These are phyloP conservation scores for Hydropsyche tenuis DNA, from an alignment of 1,140 invertebrate genomes.

Conservation along the genomic window DNA sequence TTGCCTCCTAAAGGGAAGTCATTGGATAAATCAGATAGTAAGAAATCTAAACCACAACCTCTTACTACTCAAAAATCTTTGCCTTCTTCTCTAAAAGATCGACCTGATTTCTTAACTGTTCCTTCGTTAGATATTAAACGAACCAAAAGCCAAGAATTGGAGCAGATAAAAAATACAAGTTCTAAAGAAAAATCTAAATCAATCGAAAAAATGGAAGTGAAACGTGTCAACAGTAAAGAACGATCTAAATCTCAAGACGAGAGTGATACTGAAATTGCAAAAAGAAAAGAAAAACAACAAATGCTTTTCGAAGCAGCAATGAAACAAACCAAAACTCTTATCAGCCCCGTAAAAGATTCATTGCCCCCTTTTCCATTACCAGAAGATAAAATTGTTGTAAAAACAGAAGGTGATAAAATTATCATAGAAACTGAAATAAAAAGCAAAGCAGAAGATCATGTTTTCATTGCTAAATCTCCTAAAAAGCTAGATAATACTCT, in stretches of 20 bases:
- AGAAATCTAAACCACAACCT: conserved; percentile 57
- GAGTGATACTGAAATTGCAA: conserved; percentile 70
- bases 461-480: conserved; percentile 74
- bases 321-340: conserved; percentile 72
- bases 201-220: conserved; percentile 68
- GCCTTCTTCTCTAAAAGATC: conserved; percentile 61
- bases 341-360: conserved; percentile 72
- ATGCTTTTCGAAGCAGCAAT: conserved; percentile 74
- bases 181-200: conserved; percentile 71
- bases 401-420: conserved; percentile 69
- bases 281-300: conserved; percentile 73
- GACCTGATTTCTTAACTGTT: conserved; percentile 63
- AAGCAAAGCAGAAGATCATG: conserved; percentile 68
- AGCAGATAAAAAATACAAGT: conserved; percentile 62
- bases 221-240: conserved; percentile 68
- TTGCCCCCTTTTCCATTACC: conserved; percentile 71
- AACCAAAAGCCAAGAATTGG: conserved; percentile 69
- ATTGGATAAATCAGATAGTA: conserved; percentile 59
- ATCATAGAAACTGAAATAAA: conserved; percentile 70
- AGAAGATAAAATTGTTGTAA: conserved; percentile 70
- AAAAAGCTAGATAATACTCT: conserved; percentile 71
- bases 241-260: conserved; percentile 73
- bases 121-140: conserved; percentile 65
- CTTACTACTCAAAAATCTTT: conserved; percentile 61
- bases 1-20: conserved; percentile 56